Evolutionary conservation across 2,113 vertebrate genomes (phyloP), one percentile per base, ranked within the genome.

Genomic region (Stigmatopora nigra): DNA sequence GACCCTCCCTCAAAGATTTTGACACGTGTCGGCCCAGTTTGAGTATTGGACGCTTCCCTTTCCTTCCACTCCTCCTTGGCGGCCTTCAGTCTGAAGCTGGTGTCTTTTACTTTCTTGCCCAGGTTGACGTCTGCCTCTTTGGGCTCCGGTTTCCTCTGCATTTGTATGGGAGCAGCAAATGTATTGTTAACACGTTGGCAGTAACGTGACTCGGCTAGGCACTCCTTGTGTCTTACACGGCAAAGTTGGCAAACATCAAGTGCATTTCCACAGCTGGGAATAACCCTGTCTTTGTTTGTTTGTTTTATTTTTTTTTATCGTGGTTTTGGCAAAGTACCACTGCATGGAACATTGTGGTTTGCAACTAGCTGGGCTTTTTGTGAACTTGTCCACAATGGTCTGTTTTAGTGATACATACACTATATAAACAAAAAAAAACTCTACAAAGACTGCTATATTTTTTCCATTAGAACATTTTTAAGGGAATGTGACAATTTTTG

Each of bases 1-100:
- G 90, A 98, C 97, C 97, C 97, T 89, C 97, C 97, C 90, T 99
- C 97, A 84, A 98, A 99, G 88, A 98, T 98, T 92, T 98, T 99
- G 86, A 99, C 92, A 82, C 96, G 92, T 65, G 94, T 92, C 83
- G 96, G 94, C 84, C 93, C 92, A 67, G 91, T 85, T 88, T 92
- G 94, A 80, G 93, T 92, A 77, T 90, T 78, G 77, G 91, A 68
- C 1, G 83, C 88, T 77, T 94, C 92, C 78, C 94, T 92, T 89
- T 98, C 96, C 80, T 95, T 94, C 91, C 92, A 94, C 81, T 94
- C 90, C 77, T 98, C 97, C 90, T 93, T 93, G 87, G 91, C 93
- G 67, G 91, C 90, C 90, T 93, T 94, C 82, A 92, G 92, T 89
- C 94, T 93, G 85, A 91, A 88, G 88, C 92, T 90, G 84, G 76